These are phyloP conservation scores for Penaeus vannamei DNA, from an alignment of 1,140 invertebrate genomes.

Conservation along the genomic window DNA sequence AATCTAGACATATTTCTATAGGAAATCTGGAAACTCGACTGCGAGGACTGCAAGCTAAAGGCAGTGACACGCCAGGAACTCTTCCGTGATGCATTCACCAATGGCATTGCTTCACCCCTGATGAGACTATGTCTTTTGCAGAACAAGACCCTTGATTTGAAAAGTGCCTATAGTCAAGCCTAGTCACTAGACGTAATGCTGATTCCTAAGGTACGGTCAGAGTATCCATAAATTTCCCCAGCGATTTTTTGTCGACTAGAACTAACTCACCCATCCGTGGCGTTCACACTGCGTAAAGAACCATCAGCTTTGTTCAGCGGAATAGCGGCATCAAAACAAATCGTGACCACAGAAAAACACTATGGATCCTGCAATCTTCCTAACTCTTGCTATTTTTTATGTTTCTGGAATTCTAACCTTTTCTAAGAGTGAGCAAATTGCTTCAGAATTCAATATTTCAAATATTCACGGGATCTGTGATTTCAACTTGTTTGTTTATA, in stretches of 20 bases:
- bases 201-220: not conserved
- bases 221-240: not conserved
- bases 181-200: not conserved
- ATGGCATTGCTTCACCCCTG: conserved; percentile 1
- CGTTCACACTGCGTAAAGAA: too few relatives aligned
- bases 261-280: not conserved
- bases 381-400: too few relatives aligned
- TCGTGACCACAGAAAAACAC: too few relatives aligned
- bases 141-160: not conserved
- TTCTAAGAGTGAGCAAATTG: too few relatives aligned
- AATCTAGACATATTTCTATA: conserved; percentile 45
- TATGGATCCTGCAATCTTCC: too few relatives aligned
- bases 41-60: conserved; percentile 38
- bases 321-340: too few relatives aligned
- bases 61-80: conserved; percentile 47
- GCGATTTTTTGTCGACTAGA: not conserved
- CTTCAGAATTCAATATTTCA: too few relatives aligned
- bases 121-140: conserved; percentile 32
- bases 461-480: too few relatives aligned
- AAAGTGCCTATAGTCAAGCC: conserved; percentile 1
- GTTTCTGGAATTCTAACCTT: too few relatives aligned
- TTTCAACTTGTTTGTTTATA: too few relatives aligned
- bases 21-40: conserved; percentile 20
- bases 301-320: too few relatives aligned
- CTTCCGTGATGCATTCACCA: conserved; percentile 40